phyloP scores from a whole-genome alignment of 2,113 vertebrate species.

The Sarotherodon lohbergeri region DNA sequence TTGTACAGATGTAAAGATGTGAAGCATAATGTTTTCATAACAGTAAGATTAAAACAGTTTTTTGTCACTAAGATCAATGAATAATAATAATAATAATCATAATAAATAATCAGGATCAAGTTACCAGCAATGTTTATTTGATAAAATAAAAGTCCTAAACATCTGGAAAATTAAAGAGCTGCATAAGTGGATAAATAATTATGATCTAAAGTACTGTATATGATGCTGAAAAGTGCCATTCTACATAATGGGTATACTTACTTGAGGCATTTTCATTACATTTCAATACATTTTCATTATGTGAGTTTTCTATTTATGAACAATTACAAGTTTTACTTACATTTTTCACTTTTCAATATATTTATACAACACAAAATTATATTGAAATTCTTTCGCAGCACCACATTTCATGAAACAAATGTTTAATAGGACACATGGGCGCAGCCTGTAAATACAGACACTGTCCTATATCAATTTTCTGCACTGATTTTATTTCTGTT shows the following conservation, averaged over 20 bases:
- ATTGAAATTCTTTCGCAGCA: fast-evolving
- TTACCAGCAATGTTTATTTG: not conserved
- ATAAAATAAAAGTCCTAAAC: not conserved
- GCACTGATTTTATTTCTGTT: not conserved
- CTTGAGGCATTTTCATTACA: not conserved
- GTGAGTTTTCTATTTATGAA: not conserved
- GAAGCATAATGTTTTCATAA: not conserved
- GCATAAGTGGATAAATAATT: not conserved
- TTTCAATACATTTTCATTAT: not conserved
- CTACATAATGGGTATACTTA: not conserved
- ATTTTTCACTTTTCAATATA: not conserved
- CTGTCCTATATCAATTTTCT: not conserved
- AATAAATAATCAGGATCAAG: not conserved
- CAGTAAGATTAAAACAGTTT: not conserved
- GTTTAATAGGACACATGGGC: not conserved
- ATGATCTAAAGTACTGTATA: not conserved
- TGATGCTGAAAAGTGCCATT: not conserved
- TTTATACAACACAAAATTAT: not conserved
- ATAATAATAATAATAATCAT: not conserved
- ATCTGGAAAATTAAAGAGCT: not conserved
- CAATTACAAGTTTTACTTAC: not conserved
- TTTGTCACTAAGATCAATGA: not conserved
- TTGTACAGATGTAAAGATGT: not conserved
- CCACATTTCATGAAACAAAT: not conserved
- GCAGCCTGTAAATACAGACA: not conserved